A percentile compares a stretch with the other conserved stretches of the same genome.
These are phyloP conservation scores for Drosophila pseudoobscura DNA, from an alignment of 1,140 invertebrate species.

Conservation along the genomic window DNA sequence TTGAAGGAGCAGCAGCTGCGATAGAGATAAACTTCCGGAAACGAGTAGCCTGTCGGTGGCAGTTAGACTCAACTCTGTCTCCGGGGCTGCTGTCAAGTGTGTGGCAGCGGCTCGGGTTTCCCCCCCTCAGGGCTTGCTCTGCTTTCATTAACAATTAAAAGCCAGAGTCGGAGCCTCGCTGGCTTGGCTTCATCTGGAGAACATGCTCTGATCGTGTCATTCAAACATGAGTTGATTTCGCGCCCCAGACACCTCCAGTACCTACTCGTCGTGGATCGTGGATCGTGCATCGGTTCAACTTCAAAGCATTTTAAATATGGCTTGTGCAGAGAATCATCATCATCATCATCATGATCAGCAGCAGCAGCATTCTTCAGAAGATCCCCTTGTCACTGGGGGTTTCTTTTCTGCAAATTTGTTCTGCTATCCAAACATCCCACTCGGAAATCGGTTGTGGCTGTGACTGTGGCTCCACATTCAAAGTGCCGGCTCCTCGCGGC, in stretches of 20 bases:
- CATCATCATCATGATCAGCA: constrained; percentile 10
- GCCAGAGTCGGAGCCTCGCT: constrained; percentile 9
- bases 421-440: constrained; percentile 78
- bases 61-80: constrained; percentile 21
- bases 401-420: constrained; percentile 74
- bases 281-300: constrained; percentile 43
- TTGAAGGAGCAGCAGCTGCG: constrained; percentile 50
- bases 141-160: constrained; percentile 42
- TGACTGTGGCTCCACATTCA: constrained; percentile 52
- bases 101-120: no score
- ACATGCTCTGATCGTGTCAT: constrained; percentile 43
- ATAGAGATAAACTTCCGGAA: constrained; percentile 66
- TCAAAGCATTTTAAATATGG: constrained; percentile 74
- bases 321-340: constrained; percentile 51
- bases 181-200: constrained; percentile 16
- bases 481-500: constrained; percentile 59
- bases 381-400: constrained; percentile 46
- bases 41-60: constrained; percentile 57
- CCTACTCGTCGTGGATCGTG: no score
- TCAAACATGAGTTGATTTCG: constrained; percentile 47
- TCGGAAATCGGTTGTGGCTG: constrained; percentile 42
- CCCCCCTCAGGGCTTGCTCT: no score
- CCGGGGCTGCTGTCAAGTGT: constrained; percentile 22
- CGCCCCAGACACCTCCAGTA: constrained; percentile 33
- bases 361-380: constrained; percentile 34